Conservation (phyloP, 2,113 vertebrate genomes). For the Tyrannus savana region DNA sequence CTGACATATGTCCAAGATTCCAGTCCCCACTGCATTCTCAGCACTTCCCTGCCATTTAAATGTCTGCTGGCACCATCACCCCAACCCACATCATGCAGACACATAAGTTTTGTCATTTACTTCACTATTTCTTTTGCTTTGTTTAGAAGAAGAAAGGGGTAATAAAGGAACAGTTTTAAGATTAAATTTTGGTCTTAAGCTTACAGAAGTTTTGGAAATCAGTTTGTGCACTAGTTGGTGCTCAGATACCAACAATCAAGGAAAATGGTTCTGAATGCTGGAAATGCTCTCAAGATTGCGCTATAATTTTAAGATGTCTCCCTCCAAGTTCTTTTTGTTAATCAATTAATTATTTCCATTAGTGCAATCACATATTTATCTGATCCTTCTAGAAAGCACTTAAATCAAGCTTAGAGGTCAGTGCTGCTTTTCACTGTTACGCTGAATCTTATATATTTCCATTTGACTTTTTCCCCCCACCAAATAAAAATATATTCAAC, state of each 20-base stretch:
- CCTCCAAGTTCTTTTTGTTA: neutral
- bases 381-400: neutral
- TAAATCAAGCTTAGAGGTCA: neutral
- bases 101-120: neutral
- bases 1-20: neutral
- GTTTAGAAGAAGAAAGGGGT: neutral
- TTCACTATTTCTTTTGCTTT: neutral
- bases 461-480: neutral
- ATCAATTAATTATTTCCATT: neutral
- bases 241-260: neutral
- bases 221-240: neutral
- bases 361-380: neutral
- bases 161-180: neutral
- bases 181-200: neutral
- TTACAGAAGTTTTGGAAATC: neutral
- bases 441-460: neutral
- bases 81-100: neutral
- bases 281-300: neutral
- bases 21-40: neutral
- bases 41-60: neutral
- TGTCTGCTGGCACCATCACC: neutral
- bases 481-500: neutral
- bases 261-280: neutral
- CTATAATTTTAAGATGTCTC: neutral
- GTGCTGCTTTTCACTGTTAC: neutral